Evolutionary conservation across 2,888 invertebrate species (phyloP).

Genomic region (Apamea epomidion): DNA sequence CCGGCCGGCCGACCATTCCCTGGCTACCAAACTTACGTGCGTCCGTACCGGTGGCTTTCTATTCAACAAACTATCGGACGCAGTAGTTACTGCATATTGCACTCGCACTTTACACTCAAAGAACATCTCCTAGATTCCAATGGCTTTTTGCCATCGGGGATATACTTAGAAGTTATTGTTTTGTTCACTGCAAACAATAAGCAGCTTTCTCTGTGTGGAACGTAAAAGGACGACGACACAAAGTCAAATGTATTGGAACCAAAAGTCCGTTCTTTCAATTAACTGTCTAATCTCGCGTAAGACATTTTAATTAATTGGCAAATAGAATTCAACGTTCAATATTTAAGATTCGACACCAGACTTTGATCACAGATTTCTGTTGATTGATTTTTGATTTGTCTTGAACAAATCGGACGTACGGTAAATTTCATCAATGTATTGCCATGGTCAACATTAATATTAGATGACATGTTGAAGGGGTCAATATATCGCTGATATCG

Average conservation of each 20-base stretch:
- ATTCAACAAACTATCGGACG: slow-evolving; percentile 62
- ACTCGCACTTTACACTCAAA: slow-evolving; percentile 45
- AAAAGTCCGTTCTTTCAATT: not conserved
- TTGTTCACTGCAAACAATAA: not conserved
- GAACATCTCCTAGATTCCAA: slow-evolving; percentile 29
- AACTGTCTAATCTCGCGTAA: not conserved
- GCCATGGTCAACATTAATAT: too few relatives aligned
- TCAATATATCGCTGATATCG: not conserved
- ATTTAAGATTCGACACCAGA: slow-evolving; percentile 12
- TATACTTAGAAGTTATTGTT: not conserved
- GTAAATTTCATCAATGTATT: not conserved
- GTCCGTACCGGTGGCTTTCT: slow-evolving; percentile 54
- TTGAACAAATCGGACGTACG: not conserved
- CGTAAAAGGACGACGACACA: not conserved
- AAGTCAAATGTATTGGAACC: not conserved
- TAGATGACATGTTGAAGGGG: not conserved
- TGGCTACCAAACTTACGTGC: slow-evolving; percentile 50
- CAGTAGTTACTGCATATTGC: slow-evolving; percentile 72
- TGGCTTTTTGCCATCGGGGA: slow-evolving; percentile 8
- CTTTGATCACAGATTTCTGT: slow-evolving; percentile 4
- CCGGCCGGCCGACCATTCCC: slow-evolving; percentile 18
- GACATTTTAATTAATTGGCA: slow-evolving; percentile 28
- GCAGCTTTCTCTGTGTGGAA: not conserved
- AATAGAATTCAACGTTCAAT: slow-evolving; percentile 7
- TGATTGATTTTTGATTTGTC: not conserved